These are phyloP conservation scores for Cataglyphis hispanica DNA, from an alignment of 1,140 invertebrate species.

Conservation along the genomic window DNA sequence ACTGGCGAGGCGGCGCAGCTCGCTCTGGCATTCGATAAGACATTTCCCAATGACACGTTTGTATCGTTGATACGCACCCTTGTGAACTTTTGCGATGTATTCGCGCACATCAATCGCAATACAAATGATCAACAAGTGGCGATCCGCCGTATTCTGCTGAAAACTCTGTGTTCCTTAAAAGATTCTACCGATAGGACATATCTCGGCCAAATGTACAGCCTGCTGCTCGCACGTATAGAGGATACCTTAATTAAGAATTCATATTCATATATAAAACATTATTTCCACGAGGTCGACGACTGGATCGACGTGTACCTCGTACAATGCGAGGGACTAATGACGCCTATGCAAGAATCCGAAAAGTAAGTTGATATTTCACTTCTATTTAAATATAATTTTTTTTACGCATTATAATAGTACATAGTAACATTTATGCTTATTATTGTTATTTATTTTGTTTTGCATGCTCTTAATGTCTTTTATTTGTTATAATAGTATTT, in stretches of 20 bases:
- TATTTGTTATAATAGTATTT: too few species aligned
- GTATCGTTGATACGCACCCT: constrained; percentile 66
- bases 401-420: background rate
- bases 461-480: too few species aligned
- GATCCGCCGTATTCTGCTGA: constrained; percentile 26
- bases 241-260: background rate
- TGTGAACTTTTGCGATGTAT: background rate
- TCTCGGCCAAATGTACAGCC: background rate
- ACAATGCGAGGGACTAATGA: background rate
- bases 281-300: background rate
- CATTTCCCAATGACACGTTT: constrained; percentile 36
- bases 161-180: background rate
- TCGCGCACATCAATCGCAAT: constrained; percentile 32
- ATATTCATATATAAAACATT: background rate
- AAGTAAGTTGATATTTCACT: constrained; percentile 32
- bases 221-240: background rate
- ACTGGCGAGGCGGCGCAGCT: constrained; percentile 77
- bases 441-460: too few species aligned
- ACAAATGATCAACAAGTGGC: constrained; percentile 4
- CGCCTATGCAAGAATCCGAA: background rate
- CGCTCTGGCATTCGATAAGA: constrained; percentile 74
- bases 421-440: too few species aligned
- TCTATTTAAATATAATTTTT: background rate
- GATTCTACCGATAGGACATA: background rate
- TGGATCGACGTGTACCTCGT: constrained; percentile 13